Conservation (phyloP, 2,888 invertebrate species). For the Cephus spinipes region DNA sequence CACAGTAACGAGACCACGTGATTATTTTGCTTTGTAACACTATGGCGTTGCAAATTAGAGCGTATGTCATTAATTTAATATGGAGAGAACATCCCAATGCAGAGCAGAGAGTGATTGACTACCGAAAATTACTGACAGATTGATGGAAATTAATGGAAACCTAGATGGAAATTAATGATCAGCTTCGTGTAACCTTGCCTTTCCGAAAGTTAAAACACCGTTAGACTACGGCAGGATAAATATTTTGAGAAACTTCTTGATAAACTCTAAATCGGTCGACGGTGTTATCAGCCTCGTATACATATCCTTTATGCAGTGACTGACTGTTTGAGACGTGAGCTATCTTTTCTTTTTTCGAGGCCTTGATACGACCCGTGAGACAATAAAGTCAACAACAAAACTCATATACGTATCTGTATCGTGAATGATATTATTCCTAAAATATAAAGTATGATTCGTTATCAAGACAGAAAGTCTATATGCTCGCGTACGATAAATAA, state of each 20-base stretch:
- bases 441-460: background rate
- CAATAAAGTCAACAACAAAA: background rate
- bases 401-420: background rate
- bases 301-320: background rate
- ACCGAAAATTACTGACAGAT: constrained; percentile 48
- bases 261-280: background rate
- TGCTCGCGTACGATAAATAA: background rate
- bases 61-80: constrained; percentile 34
- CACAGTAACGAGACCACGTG: background rate
- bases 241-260: constrained; percentile 18
- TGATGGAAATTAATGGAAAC: constrained; percentile 49
- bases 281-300: background rate
- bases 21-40: constrained; percentile 27
- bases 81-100: constrained; percentile 1
- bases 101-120: constrained; percentile 42
- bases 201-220: constrained; percentile 8
- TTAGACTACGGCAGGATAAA: constrained; percentile 12
- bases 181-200: constrained; percentile 5
- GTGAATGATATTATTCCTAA: background rate
- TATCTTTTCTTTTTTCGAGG: too few species aligned
- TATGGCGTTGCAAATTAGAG: constrained; percentile 26
- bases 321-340: background rate
- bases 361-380: background rate
- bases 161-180: constrained; percentile 41
- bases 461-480: background rate